Evolutionary conservation across 1,140 invertebrate species (phyloP).

Genomic region (Paraescarpia echinospica): DNA sequence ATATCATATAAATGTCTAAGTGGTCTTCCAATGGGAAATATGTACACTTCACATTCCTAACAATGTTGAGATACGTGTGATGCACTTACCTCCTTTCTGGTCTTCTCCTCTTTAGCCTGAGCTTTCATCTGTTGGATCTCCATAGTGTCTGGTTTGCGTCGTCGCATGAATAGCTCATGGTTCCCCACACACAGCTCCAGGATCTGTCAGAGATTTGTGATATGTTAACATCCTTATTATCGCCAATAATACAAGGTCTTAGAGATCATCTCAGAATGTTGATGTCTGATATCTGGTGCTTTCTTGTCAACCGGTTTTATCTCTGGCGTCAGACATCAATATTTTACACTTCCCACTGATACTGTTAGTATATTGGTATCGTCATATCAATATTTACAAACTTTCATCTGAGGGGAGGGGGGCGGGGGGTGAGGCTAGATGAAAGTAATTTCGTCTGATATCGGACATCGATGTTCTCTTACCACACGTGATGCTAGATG

Average conservation of each 20-base stretch:
- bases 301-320: constrained; percentile 99
- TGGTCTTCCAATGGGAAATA: not conserved
- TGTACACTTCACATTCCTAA: not conserved
- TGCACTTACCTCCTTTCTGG: constrained; percentile 53
- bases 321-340: too few species aligned
- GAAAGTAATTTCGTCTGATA: too few species aligned
- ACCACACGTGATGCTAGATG: not conserved
- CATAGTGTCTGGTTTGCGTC: constrained; percentile 96
- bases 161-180: constrained; percentile 95
- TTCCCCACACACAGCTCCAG: constrained; percentile 97
- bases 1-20: not conserved
- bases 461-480: too few species aligned
- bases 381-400: too few species aligned
- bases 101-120: constrained; percentile 90
- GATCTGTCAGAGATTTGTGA: constrained; percentile 62
- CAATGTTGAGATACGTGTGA: not conserved
- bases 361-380: too few species aligned
- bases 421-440: too few species aligned
- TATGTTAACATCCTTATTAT: not conserved
- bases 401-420: too few species aligned
- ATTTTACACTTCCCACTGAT: too few species aligned
- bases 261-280: too few species aligned
- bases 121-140: constrained; percentile 99
- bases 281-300: constrained; percentile 56
- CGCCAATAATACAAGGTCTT: too few species aligned